Evolutionary conservation across 1,140 invertebrate species (phyloP).

Genomic region (Metopolophium dirhodum): DNA sequence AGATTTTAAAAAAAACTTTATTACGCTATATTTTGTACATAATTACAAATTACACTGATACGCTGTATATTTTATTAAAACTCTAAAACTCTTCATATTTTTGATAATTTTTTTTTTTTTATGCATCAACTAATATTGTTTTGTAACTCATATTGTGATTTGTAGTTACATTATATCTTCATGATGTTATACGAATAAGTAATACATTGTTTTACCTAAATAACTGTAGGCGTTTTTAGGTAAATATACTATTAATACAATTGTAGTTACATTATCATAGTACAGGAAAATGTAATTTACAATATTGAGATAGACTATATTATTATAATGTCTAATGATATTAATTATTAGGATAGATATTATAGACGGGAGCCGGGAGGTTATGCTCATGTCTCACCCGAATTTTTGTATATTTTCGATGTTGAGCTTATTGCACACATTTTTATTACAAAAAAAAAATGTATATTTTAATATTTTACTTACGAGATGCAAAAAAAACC

Average conservation of each 20-base stretch:
- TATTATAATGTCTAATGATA: background rate
- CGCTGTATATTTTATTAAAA: background rate
- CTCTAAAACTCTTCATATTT: background rate
- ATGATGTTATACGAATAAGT: background rate
- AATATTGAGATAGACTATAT: background rate
- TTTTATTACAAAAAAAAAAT: background rate
- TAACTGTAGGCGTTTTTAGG: too few relatives aligned
- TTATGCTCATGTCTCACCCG: too few relatives aligned
- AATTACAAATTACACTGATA: background rate
- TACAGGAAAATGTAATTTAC: background rate
- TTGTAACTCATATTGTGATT: background rate
- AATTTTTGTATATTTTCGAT: background rate
- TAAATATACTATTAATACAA: background rate
- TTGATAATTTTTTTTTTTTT: too few relatives aligned
- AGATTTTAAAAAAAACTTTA: background rate
- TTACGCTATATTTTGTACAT: background rate
- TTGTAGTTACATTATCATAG: background rate
- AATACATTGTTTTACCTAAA: too few relatives aligned
- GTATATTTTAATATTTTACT: background rate
- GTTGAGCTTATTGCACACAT: background rate
- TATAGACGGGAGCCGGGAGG: background rate
- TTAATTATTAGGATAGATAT: background rate
- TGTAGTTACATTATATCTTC: background rate
- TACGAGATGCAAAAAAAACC: constrained; percentile 38
- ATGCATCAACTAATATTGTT: background rate